Evolutionary conservation across 2,797 vertebrate genomes (phyloP), one percentile per base, ranked within the genome.

Genomic region (Micromesistius poutassou): DNA sequence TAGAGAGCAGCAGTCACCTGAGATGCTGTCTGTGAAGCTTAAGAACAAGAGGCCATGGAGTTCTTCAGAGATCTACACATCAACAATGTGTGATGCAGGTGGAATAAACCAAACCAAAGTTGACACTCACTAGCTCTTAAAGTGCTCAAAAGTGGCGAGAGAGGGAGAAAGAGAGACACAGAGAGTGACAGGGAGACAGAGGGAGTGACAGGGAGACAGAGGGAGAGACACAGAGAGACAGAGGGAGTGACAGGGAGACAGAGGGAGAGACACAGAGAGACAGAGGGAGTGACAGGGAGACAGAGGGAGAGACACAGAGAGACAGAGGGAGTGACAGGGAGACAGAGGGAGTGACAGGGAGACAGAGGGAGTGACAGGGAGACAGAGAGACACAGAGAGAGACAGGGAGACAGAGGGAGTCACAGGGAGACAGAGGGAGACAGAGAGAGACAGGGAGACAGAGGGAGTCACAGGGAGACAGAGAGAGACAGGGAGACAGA

Each of bases 1-100:
- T 70, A 6, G n/a, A 14, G 72, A 76, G 12, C 77, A 14, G 79
- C 74, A 84, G 80, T 87, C 89, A 90, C 91, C 91, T 93, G 91
- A 93, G 91, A 93, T 90, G 89, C 86, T 87, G 84, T 91, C 87
- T 87, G 88, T 83, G 87, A 31, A 87, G 89, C 80, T 89, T 85
- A 85, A 14, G 16, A 16, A 22, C 62, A 87, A 84, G 88, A 87
- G 88, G 91, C 88, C 88, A 92, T 92, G 93, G 92, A 93, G 87
- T 92, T 91, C 93, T 88, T 88, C 73, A 85, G 87, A 71, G 88
- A 86, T 90, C 88, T 84, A 89, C 85, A 90, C 86, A 85, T 76
- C 50, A 31, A 79, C 74, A 76, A 75, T 85, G 87, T 86, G 79
- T 89, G 85, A 86, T 77, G 83, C 82, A 85, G 82, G 80, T 85